phyloP scores from a whole-genome alignment of 2,888 invertebrate genomes.

The Cynaeus angustus region DNA sequence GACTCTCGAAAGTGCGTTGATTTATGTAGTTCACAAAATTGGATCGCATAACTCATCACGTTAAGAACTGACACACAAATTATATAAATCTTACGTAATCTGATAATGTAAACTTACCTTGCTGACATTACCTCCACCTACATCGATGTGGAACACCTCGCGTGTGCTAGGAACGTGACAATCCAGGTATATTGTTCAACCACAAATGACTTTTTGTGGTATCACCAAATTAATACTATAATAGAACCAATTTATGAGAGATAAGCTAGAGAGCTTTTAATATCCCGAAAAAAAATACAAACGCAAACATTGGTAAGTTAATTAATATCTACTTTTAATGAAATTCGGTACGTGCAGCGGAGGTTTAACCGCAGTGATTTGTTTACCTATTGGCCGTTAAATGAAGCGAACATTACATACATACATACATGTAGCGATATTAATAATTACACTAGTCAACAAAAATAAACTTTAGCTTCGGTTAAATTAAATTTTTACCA shows the following conservation, averaged over 20 bases:
- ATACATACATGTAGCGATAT: too few relatives aligned
- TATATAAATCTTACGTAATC: constrained; percentile 33
- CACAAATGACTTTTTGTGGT: constrained; percentile 36
- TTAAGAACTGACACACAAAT: constrained; percentile 28
- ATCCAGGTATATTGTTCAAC: constrained; percentile 32
- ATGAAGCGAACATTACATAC: too few relatives aligned
- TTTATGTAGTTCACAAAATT: constrained; percentile 27
- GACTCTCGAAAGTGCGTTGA: not conserved
- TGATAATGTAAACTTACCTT: constrained; percentile 20
- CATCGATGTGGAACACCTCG: constrained; percentile 20
- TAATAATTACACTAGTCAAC: too few relatives aligned
- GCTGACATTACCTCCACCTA: constrained; percentile 26
- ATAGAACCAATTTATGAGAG: constrained; percentile 5
- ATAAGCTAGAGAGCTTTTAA: not conserved
- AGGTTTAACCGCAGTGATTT: too few relatives aligned
- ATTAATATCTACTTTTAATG: too few relatives aligned
- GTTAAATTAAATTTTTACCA: too few relatives aligned
- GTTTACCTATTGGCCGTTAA: too few relatives aligned
- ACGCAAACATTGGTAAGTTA: too few relatives aligned
- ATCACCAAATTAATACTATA: constrained; percentile 21
- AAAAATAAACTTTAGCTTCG: too few relatives aligned
- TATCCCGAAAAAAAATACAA: not conserved
- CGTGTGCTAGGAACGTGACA: constrained; percentile 39
- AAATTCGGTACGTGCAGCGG: too few relatives aligned
- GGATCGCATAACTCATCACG: constrained; percentile 23